Evolutionary conservation across 2,888 invertebrate species (phyloP).

Genomic region (Agrochola circellaris): DNA sequence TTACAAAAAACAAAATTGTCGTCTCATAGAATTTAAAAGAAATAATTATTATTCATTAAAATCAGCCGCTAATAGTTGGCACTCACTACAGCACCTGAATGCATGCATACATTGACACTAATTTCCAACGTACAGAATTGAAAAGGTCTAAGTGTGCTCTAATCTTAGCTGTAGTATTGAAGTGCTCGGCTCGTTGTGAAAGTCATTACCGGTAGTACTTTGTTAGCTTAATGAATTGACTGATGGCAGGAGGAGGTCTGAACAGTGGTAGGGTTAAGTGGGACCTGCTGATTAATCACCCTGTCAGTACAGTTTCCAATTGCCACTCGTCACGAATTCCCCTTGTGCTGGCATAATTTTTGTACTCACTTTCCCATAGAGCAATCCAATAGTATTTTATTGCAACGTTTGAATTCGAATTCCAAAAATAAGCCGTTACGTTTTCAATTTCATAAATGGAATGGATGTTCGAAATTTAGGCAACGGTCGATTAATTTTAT

Average conservation of each 20-base stretch:
- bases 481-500: conserved; percentile 63
- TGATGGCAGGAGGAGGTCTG: conserved; percentile 88
- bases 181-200: conserved; percentile 82
- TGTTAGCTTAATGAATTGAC: conserved; percentile 91
- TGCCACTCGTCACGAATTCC: conserved; percentile 87
- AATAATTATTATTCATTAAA: not conserved
- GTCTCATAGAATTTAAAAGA: not conserved
- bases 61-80: not conserved
- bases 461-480: conserved; percentile 61
- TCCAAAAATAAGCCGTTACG: conserved; percentile 65
- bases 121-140: conserved; percentile 65
- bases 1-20: not conserved
- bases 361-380: conserved; percentile 68
- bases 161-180: conserved; percentile 79
- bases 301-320: conserved; percentile 89
- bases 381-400: conserved; percentile 66
- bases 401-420: conserved; percentile 60
- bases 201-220: conserved; percentile 89
- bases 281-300: conserved; percentile 89
- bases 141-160: conserved; percentile 70
- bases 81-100: conserved; percentile 3
- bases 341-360: conserved; percentile 78
- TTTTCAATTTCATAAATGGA: conserved; percentile 73
- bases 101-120: conserved; percentile 42
- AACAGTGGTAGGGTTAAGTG: conserved; percentile 90